Evolutionary conservation across 2,113 vertebrate species (phyloP), one percentile per base, ranked within the genome.

Genomic region (Nyctibius bracteatus): DNA sequence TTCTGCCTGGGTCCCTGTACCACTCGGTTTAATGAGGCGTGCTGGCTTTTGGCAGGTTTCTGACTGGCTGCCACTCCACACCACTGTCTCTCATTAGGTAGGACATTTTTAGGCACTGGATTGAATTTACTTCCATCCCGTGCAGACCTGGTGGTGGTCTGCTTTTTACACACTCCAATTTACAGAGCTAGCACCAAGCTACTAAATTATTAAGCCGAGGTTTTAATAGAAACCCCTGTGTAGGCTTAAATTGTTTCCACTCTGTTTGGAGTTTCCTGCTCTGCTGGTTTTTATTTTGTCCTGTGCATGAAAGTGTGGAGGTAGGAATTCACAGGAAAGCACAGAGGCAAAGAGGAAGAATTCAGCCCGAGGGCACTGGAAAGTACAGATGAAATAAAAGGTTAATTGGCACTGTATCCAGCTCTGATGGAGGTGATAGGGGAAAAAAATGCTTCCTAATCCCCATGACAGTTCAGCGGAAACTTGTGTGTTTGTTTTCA

Each of bases 181-280:
- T 92, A 79, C 73, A 88, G 81, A 82, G 55, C 88, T 57, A 28
- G 39, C 0, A 33, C 89, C 84, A 44, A 73, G 37, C 57, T 81
- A 88, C 83, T 70, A 81, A 95, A 58, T 86, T 93, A 77, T 92
- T 86, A 62, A 77, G 61, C 73, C 70, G 33, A 46, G 39, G 47
- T 90, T 97, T 97, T 92, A 96, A 94, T 85, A 61, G 88, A 94
- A 95, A 83, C 81, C 68, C 91, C 84, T 90, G 49, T 37, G 67
- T 88, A 91, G 52, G 74, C 54, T 79, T 81, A 89, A 90, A 79
- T 91, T 77, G 89, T 92, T 96, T 96, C 94, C 86, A 94, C 85
- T 43, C 70, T 88, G 57, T 87, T 95, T 91, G 80, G 77, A 90
- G 84, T 90, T 95, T 91, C 94, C 91, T 94, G 88, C 54, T 92